Base-by-base conservation (phyloP, 2,888 invertebrate species). In the Caenorhabditis plicata region DNA sequence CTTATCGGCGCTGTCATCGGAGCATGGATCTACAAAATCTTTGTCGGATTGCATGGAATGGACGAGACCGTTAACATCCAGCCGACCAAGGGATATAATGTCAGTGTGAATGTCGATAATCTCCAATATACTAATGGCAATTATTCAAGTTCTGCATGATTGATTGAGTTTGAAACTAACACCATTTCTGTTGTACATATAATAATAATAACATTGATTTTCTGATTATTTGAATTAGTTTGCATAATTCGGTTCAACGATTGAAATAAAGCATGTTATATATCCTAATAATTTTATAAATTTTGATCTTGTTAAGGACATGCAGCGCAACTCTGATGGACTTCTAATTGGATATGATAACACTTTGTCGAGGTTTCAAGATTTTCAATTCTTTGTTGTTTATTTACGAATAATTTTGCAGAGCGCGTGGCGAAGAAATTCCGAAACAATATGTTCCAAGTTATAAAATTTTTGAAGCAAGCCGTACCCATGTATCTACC, bases 1-100 rank as follows among this genome's bases (percentile, higher is more conserved):
- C 83, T 85, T 68, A 68, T 86, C 46, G 86, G 86, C 7, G 85
- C 84, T 5, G 64, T 85, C 2, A 33, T 85, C 9, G 86, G 86
- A 32, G 83, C 83, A 2, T 78, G 81, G 55, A 51, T 83, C 23
- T 86, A 86, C 73, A 80, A 81, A 52, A 48, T 83, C 11, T 77
- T 83, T 56, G 81, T 86, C 23, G 84, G 84, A n/a, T 71, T 83
- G 3, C 85, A 85, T 68, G 84, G 84, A 81, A 82, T 82, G n/a
- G 57, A 54, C 44, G 69, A 71, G 39, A 51, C 49, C n/a, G 52
- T 71, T 22, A 67, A 68, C 31, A 58, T 69, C 3, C 53, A 54
- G 19, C 68, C 65, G 43, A 23, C 52, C 3, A 63, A 65, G 36
- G 68, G 68, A 25, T 65, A 51, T 43, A 65, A 62, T 57, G 68